Evolutionary conservation across 2,113 vertebrate genomes (phyloP), one percentile per base, ranked within the genome.

Genomic region (Illadopsis cleaveri): DNA sequence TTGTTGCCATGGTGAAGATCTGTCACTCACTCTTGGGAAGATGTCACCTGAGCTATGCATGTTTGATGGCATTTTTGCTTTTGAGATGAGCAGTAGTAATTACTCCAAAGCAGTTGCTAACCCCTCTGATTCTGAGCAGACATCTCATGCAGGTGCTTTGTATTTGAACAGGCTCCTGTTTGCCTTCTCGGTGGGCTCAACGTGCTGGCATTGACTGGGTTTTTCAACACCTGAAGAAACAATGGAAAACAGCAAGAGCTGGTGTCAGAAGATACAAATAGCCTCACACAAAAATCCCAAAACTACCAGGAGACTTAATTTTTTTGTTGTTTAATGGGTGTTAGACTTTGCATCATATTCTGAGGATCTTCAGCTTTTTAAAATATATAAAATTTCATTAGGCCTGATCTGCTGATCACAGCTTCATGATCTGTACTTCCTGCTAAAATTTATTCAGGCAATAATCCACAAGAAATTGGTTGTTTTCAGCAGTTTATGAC

Each of bases 401-500:
- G 54, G 91, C 68, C 93, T 95, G 95, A 97, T 97, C 88, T 85
- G 65, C 64, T 62, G 68, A 96, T 96, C 91, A 94, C 76, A 85
- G 82, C 94, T 96, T 97, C 95, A 96, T 96, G 96, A 97, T 95
- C 94, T 83, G 87, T 68, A 72, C n/a, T 96, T 98, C 89, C 75
- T 91, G 38, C 80, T 93, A 77, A 98, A 98, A 98, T 98, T 97
- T 98, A 98, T 96, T 97, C 94, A 94, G 94, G 96, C 97, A 98
- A 96, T 98, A 97, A 98, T 95, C 95, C 93, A 93, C 93, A 96
- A 98, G 96, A 98, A 98, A 98, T 97, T 97, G 97, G 97, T 98
- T 98, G 97, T 97, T 98, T 98, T 98, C 97, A 95, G 95, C 97
- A 94, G 96, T 97, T 98, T 98, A 98, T 97, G 97, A 96, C 96